Evolutionary conservation across 2,888 invertebrate genomes (phyloP).

Genomic region (Nasonovia ribisnigri): DNA sequence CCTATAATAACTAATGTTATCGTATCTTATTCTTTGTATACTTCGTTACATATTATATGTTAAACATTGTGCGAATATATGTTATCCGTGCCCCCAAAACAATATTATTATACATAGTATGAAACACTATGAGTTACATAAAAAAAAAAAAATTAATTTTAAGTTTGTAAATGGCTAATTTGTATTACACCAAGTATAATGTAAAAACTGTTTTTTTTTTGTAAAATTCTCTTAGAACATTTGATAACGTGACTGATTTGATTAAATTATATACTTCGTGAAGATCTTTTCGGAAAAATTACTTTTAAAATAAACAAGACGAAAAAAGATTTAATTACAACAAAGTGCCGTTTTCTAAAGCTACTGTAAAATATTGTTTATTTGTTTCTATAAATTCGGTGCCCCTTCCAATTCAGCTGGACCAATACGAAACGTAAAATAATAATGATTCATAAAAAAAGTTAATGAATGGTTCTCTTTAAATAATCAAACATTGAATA

Average conservation of each 20-base stretch:
- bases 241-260: background rate
- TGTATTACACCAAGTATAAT: background rate
- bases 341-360: background rate
- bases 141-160: background rate
- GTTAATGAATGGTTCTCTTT: too few species aligned
- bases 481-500: too few species aligned
- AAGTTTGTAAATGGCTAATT: background rate
- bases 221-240: background rate
- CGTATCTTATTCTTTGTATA: background rate
- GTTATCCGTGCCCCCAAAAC: background rate
- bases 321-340: background rate
- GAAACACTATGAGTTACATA: background rate
- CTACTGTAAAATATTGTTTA: background rate
- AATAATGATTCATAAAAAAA: too few species aligned
- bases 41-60: background rate
- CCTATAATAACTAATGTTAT: background rate
- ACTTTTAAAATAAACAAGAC: background rate
- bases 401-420: background rate
- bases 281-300: background rate
- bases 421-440: background rate
- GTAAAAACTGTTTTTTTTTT: background rate
- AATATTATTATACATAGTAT: background rate
- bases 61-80: background rate
- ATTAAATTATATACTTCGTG: background rate
- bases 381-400: background rate